These are phyloP conservation scores for Bubo bubo DNA, from an alignment of 2,113 vertebrate species.

Conservation along the genomic window DNA sequence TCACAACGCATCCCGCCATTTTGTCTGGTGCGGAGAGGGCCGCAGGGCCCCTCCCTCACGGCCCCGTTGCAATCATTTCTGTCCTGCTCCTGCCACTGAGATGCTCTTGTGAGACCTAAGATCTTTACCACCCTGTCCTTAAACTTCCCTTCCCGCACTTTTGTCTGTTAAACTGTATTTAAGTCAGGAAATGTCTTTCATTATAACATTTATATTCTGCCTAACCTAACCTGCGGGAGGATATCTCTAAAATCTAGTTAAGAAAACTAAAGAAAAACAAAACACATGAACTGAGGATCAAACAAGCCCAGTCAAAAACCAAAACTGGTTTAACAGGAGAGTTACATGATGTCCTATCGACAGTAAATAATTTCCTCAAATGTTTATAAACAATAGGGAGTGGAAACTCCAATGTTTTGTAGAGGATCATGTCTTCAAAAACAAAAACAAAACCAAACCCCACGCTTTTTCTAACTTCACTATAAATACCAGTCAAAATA, in stretches of 20 bases:
- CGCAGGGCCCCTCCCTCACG: accelerated
- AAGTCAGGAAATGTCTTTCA: not conserved
- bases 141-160: not conserved
- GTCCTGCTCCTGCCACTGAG: not conserved
- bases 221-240: not conserved
- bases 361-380: not conserved
- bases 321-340: not conserved
- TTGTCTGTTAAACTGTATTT: not conserved
- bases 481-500: not conserved
- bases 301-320: not conserved
- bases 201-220: not conserved
- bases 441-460: not conserved
- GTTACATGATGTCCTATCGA: not conserved
- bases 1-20: accelerated
- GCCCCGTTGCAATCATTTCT: not conserved
- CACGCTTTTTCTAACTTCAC: not conserved
- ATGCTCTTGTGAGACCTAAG: accelerated
- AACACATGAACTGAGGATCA: not conserved
- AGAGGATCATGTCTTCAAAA: not conserved
- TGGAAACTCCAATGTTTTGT: not conserved
- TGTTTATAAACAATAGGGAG: not conserved
- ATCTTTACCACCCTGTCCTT: not conserved
- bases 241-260: not conserved
- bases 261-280: not conserved
- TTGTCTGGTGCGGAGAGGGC: accelerated